Evolutionary conservation across 2,888 invertebrate species (phyloP), one percentile per base, ranked within the genome.

Genomic region (Agrotis exclamationis): DNA sequence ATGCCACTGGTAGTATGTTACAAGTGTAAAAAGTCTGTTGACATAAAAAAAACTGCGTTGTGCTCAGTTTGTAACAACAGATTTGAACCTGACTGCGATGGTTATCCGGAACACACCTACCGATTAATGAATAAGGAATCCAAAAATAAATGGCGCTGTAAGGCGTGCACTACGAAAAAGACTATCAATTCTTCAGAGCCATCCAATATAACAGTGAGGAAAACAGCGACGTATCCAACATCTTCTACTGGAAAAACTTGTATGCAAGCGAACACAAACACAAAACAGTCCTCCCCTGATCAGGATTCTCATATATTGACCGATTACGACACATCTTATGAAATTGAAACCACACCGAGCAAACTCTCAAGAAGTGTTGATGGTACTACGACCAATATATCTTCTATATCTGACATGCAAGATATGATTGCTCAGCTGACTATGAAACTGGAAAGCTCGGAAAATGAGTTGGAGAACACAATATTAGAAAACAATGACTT

Each of bases 371-470:
- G 24, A 63, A 53, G 63, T n/a, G n/a, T n/a, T n/a, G n/a, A n/a
- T n/a, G n/a, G n/a, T n/a, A n/a, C n/a, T n/a, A n/a, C n/a, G n/a
- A 45, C 24, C 24, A 63, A 53, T 14, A 44, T 53, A 20, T 51
- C 22, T 0, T 54, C 63, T 24, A 18, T 54, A 1, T 18, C 63
- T 0, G 63, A 54, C 2, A 92, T 51, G 20, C 51, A 51, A 22
- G 51, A 51, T 14, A 51, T 22, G 6, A 51, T 51, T 22, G 3
- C 20, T 14, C 51, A 51, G 20, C 39, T 20, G n/a, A 57, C 39
- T 33, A 33, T 1, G 13, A 57, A 20, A 57, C 39, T 20, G 20
- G 18, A 53, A 14, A 24, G 16, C 13, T 24, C 59, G 16, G 59
- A 59, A 4, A 59, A 48, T n/a, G 59, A 59, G 24, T 6, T 59